Percentiles rank a stretch among this genome's conserved stretches.
Conservation (phyloP, 35 echinoderm and acorn worm species). For the Apostichopus parvimensis region DNA sequence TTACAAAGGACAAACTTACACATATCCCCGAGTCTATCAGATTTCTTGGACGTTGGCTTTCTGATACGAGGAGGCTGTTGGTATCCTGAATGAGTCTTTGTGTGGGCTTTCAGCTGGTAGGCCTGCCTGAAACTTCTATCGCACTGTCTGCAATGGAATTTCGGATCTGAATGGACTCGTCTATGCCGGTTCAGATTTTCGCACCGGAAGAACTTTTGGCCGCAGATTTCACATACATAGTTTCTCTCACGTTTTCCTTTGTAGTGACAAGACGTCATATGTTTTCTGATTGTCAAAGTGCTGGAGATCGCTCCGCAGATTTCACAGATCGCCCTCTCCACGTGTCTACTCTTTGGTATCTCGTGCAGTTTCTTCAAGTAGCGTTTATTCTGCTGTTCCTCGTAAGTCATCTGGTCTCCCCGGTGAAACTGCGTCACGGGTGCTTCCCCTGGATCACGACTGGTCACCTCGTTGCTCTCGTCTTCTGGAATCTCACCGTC, state of each 20-base stretch:
- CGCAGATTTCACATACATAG: slow-evolving; percentile 9
- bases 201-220: slow-evolving; percentile 1
- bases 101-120: background rate
- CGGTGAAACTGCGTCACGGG: background rate
- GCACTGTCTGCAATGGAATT: background rate
- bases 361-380: slow-evolving; percentile 24
- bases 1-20: background rate
- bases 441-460: background rate
- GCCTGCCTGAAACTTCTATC: slow-evolving; percentile 18
- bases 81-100: background rate
- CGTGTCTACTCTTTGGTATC: background rate
- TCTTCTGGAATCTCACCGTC: background rate
- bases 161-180: background rate
- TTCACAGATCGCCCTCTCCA: slow-evolving; percentile 9
- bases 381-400: background rate
- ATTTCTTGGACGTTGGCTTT: slow-evolving; percentile 9
- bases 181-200: slow-evolving; percentile 10
- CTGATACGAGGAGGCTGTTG: background rate
- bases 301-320: background rate
- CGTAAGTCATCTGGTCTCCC: background rate
- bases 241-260: slow-evolving; percentile 33
- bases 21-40: background rate
- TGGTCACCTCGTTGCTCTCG: background rate
- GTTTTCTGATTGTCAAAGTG: background rate
- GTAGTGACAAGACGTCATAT: background rate